Evolutionary conservation across 2,113 vertebrate genomes (phyloP), one percentile per base, ranked within the genome.

Genomic region (Mungos mungo): DNA sequence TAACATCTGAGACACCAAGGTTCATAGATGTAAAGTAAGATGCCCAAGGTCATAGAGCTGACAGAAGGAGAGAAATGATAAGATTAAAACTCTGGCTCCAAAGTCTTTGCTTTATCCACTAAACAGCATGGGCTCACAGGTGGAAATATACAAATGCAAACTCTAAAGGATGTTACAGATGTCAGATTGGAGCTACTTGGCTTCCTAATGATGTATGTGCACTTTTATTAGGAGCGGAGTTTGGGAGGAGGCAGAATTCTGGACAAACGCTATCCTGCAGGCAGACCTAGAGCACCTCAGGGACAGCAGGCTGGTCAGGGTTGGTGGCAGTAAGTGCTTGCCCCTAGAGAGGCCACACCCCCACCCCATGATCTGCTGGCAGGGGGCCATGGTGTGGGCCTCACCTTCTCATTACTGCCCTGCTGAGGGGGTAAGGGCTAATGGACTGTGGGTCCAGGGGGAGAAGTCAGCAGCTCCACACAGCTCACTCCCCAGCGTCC

Each of bases 381-480:
- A 25, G 41, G 35, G 92, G 33, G 16, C 76, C 65, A 2, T 0
- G 0, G 47, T 54, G 69, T 0, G 4, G 50, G 57, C 25, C 74
- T 93, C 84, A 33, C 85, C 95, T 93, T 81, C 96, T 97, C 95
- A 95, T 95, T 94, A 96, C 63, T 10, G 21, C 60, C 52, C 63
- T 96, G 71, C 90, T 65, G 60, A 83, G 76, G 84, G 80, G 50
- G 69, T n/a, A 45, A 85, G 94, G 84, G 81, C 90, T 97, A 97
- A 98, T 96, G 97, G 95, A 79, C 96, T 83, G 85, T 85, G 3
- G 15, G 71, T 92, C 95, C 94, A 86, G 29, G 21, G 88, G 94
- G 94, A 98, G 1, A 41, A 41, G 93, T 25, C 29, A 25, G 87
- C 83, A 84, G 89, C 95, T 88, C 84, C 33, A 21, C 35, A 29